These are phyloP conservation scores for Siniperca knerii DNA, from an alignment of 2,113 vertebrate genomes.

Conservation along the genomic window DNA sequence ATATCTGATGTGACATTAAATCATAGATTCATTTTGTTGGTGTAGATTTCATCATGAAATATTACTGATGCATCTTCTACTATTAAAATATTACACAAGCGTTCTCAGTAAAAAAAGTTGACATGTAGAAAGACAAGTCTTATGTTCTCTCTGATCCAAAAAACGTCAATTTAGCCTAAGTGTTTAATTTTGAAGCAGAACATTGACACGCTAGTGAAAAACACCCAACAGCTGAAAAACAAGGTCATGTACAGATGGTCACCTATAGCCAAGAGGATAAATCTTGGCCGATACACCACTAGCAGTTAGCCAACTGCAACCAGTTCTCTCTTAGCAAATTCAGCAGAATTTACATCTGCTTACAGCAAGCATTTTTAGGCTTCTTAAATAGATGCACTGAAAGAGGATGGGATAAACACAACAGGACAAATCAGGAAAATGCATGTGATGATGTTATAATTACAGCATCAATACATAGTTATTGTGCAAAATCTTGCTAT, in stretches of 20 bases:
- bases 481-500: background rate
- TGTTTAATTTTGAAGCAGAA: background rate
- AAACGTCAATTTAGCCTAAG: background rate
- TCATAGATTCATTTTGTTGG: background rate
- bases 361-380: background rate
- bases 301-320: background rate
- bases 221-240: slow-evolving; percentile 7
- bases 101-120: background rate
- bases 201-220: background rate
- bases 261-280: background rate
- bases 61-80: background rate
- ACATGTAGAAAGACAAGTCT: background rate
- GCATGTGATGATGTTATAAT: background rate
- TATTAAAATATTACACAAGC: background rate
- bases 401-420: background rate
- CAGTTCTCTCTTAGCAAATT: slow-evolving; percentile 4
- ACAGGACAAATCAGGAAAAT: background rate
- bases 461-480: background rate
- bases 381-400: background rate
- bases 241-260: slow-evolving; percentile 13
- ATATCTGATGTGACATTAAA: background rate
- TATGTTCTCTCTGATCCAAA: background rate
- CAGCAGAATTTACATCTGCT: slow-evolving; percentile 2
- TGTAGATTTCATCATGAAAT: background rate
- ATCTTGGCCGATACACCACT: background rate